phyloP scores from a whole-genome alignment of 1,140 invertebrate species.

The Mactra quadrangularis region DNA sequence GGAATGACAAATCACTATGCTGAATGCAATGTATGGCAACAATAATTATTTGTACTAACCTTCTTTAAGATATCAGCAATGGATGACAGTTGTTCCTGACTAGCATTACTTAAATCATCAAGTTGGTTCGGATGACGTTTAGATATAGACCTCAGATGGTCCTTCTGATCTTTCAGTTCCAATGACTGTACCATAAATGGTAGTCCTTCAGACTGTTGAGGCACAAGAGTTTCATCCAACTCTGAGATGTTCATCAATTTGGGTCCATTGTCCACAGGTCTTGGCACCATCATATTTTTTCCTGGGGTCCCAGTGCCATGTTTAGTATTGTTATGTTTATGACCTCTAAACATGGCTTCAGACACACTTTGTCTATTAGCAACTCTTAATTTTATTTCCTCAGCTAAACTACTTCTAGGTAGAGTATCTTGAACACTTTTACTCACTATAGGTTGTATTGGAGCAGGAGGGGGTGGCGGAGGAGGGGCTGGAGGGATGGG shows the following conservation, averaged over 20 bases:
- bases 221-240: slow-evolving; percentile 21
- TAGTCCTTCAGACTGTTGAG: slow-evolving; percentile 51
- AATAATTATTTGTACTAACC: too few relatives aligned
- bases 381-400: slow-evolving; percentile 42
- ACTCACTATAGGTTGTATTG: not conserved
- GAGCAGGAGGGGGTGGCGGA: slow-evolving; percentile 19
- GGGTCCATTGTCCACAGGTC: not conserved
- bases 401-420: slow-evolving; percentile 43
- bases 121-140: slow-evolving; percentile 53
- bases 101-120: slow-evolving; percentile 51
- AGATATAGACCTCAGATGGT: slow-evolving; percentile 53
- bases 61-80: slow-evolving; percentile 61
- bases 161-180: slow-evolving; percentile 52
- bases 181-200: slow-evolving; percentile 57
- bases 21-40: too few relatives aligned
- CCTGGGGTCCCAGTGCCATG: not conserved
- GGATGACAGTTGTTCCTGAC: slow-evolving; percentile 51
- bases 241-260: slow-evolving; percentile 30
- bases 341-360: slow-evolving; percentile 29
- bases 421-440: slow-evolving; percentile 7
- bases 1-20: too few relatives aligned
- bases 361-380: slow-evolving; percentile 38
- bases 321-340: not conserved
- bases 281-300: not conserved
- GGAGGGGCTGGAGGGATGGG: slow-evolving; percentile 50